Percentiles rank a stretch among this genome's conserved stretches.
These are phyloP conservation scores for Trachelus stipa DNA, from an alignment of 2,888 invertebrate genomes.

Conservation along the genomic window DNA sequence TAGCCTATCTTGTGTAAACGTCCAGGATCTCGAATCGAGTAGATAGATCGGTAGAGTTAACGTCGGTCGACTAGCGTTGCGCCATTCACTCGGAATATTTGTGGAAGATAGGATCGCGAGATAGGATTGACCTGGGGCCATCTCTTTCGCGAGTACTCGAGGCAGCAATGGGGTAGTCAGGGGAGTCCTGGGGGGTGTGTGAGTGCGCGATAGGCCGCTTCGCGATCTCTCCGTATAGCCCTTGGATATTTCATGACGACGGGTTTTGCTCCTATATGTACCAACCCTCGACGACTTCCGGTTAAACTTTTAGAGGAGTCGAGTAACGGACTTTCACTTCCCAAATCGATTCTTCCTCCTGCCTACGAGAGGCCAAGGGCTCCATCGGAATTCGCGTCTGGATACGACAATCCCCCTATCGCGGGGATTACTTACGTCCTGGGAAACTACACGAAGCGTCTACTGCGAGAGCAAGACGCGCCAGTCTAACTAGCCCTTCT, in stretches of 20 bases:
- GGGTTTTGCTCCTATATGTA: no score
- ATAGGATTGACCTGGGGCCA: conserved; percentile 58
- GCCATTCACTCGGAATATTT: conserved; percentile 61
- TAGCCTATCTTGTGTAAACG: conserved; percentile 57
- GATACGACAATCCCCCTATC: no score
- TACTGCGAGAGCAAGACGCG: no score
- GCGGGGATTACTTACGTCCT: no score
- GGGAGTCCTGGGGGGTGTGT: conserved; percentile 25
- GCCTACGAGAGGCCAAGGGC: no score
- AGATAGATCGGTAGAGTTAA: conserved; percentile 51
- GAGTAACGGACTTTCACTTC: no score
- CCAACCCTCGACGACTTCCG: no score
- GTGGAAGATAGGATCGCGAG: conserved; percentile 57
- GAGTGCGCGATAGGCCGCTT: conserved; percentile 27
- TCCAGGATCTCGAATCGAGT: conserved; percentile 48
- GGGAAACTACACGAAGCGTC: no score
- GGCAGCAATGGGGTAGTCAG: conserved; percentile 23
- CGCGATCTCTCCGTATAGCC: conserved; percentile 10
- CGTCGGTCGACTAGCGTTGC: conserved; percentile 41
- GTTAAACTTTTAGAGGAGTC: no score
- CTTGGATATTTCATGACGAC: background rate
- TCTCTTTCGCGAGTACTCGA: conserved; percentile 28
- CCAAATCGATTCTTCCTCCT: no score
- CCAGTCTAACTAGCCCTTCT: conserved; percentile 58
- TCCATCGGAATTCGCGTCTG: no score